A percentile compares a stretch with the other conserved stretches of the same genome.
Evolutionary conservation across 2,888 invertebrate species (phyloP).

Genomic region (Ischnura elegans): DNA sequence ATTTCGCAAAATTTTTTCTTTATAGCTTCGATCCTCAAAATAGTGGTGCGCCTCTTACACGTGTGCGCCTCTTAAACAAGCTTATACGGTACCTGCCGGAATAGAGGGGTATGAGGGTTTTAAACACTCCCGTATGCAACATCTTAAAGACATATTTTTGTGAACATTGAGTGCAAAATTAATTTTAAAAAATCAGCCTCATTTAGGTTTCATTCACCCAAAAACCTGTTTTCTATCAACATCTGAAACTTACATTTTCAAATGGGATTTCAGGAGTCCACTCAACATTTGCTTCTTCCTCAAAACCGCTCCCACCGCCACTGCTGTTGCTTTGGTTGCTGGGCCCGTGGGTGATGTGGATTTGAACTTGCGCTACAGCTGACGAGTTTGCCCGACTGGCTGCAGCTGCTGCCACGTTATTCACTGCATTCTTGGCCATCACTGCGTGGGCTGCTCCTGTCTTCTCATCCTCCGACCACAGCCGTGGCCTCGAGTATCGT

Average conservation of each 20-base stretch:
- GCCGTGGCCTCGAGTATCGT: slow-evolving; percentile 74
- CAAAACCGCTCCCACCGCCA: slow-evolving; percentile 81
- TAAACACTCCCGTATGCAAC: too few species aligned
- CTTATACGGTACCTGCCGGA: too few species aligned
- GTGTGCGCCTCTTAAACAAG: too few species aligned
- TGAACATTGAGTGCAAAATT: too few species aligned
- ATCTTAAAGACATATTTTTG: too few species aligned
- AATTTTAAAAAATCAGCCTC: too few species aligned
- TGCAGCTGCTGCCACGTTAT: slow-evolving; percentile 56
- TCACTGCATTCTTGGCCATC: neutral
- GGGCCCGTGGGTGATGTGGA: slow-evolving; percentile 72
- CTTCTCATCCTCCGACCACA: slow-evolving; percentile 76
- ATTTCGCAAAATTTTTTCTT: too few species aligned
- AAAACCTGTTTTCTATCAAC: too few species aligned
- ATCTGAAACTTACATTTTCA: slow-evolving; percentile 86
- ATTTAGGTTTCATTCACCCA: too few species aligned
- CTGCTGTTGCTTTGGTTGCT: slow-evolving; percentile 74
- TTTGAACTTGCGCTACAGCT: slow-evolving; percentile 74
- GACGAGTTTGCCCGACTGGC: slow-evolving; percentile 77
- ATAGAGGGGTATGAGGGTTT: too few species aligned
- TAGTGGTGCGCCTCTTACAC: too few species aligned
- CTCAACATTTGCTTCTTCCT: slow-evolving; percentile 89
- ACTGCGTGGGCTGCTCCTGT: slow-evolving; percentile 62
- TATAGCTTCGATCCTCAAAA: too few species aligned
- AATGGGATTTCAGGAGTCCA: slow-evolving; percentile 97